Base-by-base conservation (phyloP, 2,113 vertebrate species). In the Pogonocichla stellata region DNA sequence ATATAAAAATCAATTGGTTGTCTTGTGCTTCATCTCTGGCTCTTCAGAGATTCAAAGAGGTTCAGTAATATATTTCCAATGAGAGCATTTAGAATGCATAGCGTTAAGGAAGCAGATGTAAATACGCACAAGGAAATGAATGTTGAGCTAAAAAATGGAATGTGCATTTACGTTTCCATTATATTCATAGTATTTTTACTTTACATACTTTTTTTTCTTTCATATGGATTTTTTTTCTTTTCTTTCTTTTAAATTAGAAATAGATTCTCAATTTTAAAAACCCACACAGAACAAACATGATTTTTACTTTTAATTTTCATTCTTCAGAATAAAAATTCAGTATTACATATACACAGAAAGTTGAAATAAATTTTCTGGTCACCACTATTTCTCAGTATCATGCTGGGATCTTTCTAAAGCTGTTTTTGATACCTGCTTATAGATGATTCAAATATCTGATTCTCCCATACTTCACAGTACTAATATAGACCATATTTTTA, bases 31-130 rank as follows among this genome's bases (percentile, higher is more conserved):
- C 15, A 75, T 20, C 14, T 48, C 36, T 4, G 2, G 3, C 6
- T 86, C 25, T 80, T 28, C 23, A 40, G 38, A 84, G 23, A 42
- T 43, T 38, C 45, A 19, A 43, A 38, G 1, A 43, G 16, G 8
- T 19, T 56, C 19, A 20, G 3, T 26, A 58, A 45, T 28, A 36
- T 7, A 36, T 45, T 64, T 86, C 33, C 9, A 56, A 9, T 24
- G 3, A 80, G 3, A 38, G 1, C 16, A 67, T 85, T 80, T 75
- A 20, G 15, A 80, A 71, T 65, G 16, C 23, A 34, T 12, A 67
- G 2, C 0, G 0, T 64, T 26, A 56, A 82, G 28, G 29, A 86
- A 66, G 26, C 28, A 51, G 14, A 47, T 53, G 19, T 15, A 31
- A 67, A 60, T 71, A 45, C n/a, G 26, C 12, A 36, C 38, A 31